These are phyloP conservation scores for Augochlorella aurata DNA, from an alignment of 2,888 invertebrate genomes.

Conservation along the genomic window DNA sequence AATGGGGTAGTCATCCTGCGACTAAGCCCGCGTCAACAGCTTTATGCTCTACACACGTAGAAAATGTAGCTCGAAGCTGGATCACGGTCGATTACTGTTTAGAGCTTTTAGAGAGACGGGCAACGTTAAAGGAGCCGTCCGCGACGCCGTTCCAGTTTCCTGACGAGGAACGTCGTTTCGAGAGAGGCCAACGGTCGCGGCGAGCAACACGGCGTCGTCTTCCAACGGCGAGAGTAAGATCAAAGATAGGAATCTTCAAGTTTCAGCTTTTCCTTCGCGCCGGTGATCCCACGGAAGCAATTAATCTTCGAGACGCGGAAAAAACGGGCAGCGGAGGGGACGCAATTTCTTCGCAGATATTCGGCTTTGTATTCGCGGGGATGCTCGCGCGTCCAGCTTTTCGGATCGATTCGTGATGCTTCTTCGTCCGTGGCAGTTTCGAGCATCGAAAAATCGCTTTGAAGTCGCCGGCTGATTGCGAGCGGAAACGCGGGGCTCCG, in stretches of 20 bases:
- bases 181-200: constrained; percentile 1
- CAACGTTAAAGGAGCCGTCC: constrained; percentile 35
- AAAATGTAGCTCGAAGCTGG: constrained; percentile 55
- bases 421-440: background rate
- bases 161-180: constrained; percentile 38
- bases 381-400: background rate
- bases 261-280: background rate
- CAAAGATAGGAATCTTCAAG: background rate
- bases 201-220: background rate
- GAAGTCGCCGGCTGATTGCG: constrained; percentile 51
- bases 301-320: background rate
- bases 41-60: constrained; percentile 47
- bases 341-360: background rate
- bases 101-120: constrained; percentile 40
- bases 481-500: background rate
- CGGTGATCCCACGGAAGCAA: background rate
- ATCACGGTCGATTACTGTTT: constrained; percentile 63
- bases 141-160: constrained; percentile 20
- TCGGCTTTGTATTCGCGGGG: background rate
- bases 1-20: constrained; percentile 59
- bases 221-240: background rate
- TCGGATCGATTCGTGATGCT: background rate
- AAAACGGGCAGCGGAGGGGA: background rate
- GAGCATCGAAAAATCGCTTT: constrained; percentile 45
- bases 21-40: constrained; percentile 64